Evolutionary conservation across 2,113 vertebrate genomes (phyloP).

Genomic region (Ceyx margarethae): DNA sequence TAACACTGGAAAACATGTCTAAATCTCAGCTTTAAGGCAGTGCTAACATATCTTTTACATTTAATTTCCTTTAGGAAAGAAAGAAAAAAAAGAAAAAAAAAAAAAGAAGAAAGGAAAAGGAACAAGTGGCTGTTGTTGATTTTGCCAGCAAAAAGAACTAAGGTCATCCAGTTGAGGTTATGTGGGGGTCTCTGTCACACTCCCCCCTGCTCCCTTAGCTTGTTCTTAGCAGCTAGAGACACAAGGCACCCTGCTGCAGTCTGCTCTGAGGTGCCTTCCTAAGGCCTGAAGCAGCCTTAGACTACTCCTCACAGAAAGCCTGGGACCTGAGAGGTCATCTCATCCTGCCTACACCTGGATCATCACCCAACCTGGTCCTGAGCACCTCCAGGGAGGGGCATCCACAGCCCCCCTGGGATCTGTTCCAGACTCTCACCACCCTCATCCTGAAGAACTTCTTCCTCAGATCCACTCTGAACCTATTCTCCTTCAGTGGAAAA

Average conservation of each 20-base stretch:
- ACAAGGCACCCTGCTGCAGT: neutral
- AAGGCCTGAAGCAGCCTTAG: neutral
- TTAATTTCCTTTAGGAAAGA: conserved; percentile 23
- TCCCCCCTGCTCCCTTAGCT: neutral
- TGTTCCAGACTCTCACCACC: too few species aligned
- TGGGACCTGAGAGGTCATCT: too few species aligned
- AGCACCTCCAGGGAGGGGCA: too few species aligned
- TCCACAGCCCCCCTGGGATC: too few species aligned
- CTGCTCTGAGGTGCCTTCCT: neutral
- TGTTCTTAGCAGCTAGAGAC: neutral
- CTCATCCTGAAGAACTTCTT: too few species aligned
- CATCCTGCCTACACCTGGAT: too few species aligned
- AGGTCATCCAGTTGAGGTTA: neutral
- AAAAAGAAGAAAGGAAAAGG: neutral
- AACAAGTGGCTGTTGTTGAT: neutral
- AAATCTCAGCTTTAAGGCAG: neutral
- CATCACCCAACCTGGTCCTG: too few species aligned
- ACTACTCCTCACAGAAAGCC: neutral
- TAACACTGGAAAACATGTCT: conserved; percentile 40
- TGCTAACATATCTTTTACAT: conserved; percentile 45
- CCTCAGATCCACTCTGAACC: too few species aligned
- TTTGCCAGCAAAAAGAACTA: neutral
- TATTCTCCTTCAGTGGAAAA: too few species aligned
- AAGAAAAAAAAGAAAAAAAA: neutral
- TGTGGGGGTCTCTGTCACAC: neutral